Base-by-base conservation (phyloP, 2,797 vertebrate species). In the Brotogeris chrysoptera region DNA sequence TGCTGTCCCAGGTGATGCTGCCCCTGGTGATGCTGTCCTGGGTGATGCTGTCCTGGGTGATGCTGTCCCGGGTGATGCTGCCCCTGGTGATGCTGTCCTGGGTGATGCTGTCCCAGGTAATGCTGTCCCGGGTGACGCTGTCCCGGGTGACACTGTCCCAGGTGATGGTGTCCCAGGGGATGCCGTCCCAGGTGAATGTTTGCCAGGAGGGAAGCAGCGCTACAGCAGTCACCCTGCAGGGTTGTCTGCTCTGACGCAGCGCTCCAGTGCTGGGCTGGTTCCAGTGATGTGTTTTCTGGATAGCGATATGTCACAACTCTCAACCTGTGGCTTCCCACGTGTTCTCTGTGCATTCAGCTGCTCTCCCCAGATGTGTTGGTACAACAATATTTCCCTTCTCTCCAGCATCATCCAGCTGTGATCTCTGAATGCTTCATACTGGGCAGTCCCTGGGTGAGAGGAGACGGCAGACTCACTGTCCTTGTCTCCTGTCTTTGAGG, bases 381-480 rank as follows among this genome's bases (percentile, higher is more conserved):
- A 60, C 43, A 57, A 15, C 34, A 27, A 3, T 27, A 28, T 21
- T 69, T 47, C 46, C 34, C n/a, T 70, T 8, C 39, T 50, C 15
- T 52, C 52, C 23, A 38, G 17, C 36, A 9, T 55, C 41, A 18
- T 36, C 50, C 44, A n/a, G n/a, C 32, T 63, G 65, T 6, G 46
- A 30, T 81, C 44, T 55, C 65, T 0, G 3, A 21, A 52, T 34
- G 36, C 60, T 72, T 50, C 47, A 12, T 15, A 0, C 1, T 16
- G 21, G 27, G 44, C 46, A 46, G 39, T 10, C 46, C 13, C 2
- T 15, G 55, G 19, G 16, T 41, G n/a, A 27, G 1, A 49, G 70
- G 52, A 19, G 41, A 8, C 0, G 2, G 27, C 44, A 21, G 64
- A 24, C 30, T n/a, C 1, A 0, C 52, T 28, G 46, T 21, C 28